Evolutionary conservation across 2,888 invertebrate species (phyloP), one percentile per base, ranked within the genome.

Genomic region (Eugnorisma glareosa): DNA sequence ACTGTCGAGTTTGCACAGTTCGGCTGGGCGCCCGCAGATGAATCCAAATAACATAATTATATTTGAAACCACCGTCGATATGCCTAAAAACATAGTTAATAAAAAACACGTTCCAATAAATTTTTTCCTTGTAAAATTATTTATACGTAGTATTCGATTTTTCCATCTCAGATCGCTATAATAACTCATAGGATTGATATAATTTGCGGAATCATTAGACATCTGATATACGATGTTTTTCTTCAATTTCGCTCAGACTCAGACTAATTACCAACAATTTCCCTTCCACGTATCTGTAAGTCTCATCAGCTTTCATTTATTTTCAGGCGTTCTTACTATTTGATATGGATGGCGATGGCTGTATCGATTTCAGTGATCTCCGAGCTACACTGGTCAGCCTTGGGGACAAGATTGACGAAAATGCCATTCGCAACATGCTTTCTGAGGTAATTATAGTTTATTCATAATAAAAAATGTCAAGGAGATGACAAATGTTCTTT

Each of bases 281-380:
- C 24, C 18, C 11, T 35, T 40, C 13, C 35, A 37, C 21, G 8
- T 45, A 31, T 21, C 5, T 69, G 1, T 18, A 31, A 35, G 1
- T 40, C 21, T 54, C 45, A 67, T 48, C 83, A 63, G 1, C 5
- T 31, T 48, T 70, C 2, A 43, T 77, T 73, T 28, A 13, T 57
- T 87, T 82, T 0, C 90, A 97, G 97, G 97, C 97, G 2, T 98
- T 98, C 90, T 93, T 97, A 64, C 94, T 98, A 8, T 97, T 98
- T 83, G 98, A 98, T 87, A 93, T 97, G 90, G 97, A 98, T 85
- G 97, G 97, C 40, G 97, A 98, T 88, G 98, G 98, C 0, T 96
- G 97, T 87, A 97, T 98, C 82, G 97, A 97, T 88, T 97, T 97
- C 88, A 97, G 96, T 77, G 98, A 98, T 91, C 94, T 98, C 75